Evolutionary conservation across 1,140 invertebrate genomes (phyloP).

Genomic region (Ridgeia piscesae): DNA sequence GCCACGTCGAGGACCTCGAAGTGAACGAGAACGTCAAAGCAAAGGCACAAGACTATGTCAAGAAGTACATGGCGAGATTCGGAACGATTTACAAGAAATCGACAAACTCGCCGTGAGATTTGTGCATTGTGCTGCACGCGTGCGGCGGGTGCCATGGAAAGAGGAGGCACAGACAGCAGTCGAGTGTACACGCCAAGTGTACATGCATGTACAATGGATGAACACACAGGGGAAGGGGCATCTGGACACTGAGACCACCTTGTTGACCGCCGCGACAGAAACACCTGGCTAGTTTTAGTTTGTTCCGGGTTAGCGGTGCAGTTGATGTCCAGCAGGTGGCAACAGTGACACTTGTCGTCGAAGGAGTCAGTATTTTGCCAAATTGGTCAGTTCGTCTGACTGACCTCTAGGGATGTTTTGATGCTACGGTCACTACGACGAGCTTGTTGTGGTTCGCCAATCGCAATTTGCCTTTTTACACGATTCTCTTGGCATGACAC

Average conservation of each 20-base stretch:
- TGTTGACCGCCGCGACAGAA: not conserved
- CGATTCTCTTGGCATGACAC: not conserved
- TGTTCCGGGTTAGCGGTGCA: not conserved
- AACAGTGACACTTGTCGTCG: not conserved
- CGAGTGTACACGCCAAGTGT: too few relatives aligned
- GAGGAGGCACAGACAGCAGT: too few relatives aligned
- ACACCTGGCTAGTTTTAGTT: conserved; percentile 1
- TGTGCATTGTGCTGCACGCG: not conserved
- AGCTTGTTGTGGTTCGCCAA: not conserved
- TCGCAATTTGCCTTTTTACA: not conserved
- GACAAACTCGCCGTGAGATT: not conserved
- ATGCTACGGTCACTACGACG: not conserved
- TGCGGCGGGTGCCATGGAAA: not conserved
- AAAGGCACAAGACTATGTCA: conserved; percentile 81
- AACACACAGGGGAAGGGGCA: not conserved
- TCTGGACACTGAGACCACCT: not conserved
- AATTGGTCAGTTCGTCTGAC: not conserved
- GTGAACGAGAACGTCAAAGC: conserved; percentile 94
- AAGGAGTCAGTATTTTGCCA: not conserved
- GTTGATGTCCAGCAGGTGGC: not conserved
- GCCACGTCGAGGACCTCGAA: conserved; percentile 80
- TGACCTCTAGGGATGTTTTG: not conserved
- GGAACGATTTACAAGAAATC: conserved; percentile 61
- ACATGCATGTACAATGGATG: not conserved
- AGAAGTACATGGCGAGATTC: conserved; percentile 94